Percentiles rank a stretch among this genome's conserved stretches.
Conservation (phyloP, 2,797 vertebrate genomes). For the Catostomus latipinnis region DNA sequence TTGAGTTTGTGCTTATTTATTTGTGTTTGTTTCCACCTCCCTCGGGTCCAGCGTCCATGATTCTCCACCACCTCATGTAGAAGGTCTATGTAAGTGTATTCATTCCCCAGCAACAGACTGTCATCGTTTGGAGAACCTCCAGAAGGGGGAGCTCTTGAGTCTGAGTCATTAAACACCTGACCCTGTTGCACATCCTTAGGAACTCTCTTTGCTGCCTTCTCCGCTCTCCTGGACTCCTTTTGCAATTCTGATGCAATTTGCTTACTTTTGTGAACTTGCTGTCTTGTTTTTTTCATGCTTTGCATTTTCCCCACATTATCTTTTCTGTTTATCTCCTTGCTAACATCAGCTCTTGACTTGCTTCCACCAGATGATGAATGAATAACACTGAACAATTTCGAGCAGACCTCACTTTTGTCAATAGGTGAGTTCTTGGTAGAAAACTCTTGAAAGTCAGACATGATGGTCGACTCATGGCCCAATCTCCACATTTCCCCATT, state of each 20-base stretch:
- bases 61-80: constrained; percentile 84
- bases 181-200: constrained; percentile 13
- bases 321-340: constrained; percentile 2
- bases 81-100: constrained; percentile 76
- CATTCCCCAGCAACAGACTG: constrained; percentile 65
- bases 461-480: neutral
- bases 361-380: constrained; percentile 3
- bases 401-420: constrained; percentile 1
- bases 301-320: neutral
- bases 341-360: neutral
- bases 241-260: neutral
- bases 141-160: constrained; percentile 53
- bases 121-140: constrained; percentile 68
- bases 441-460: neutral
- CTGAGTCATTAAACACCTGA: neutral
- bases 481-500: neutral
- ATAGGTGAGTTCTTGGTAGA: neutral
- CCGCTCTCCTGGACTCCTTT: constrained; percentile 10
- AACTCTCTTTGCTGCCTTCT: neutral
- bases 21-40: constrained; percentile 77
- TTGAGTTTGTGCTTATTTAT: constrained; percentile 63
- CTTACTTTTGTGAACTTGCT: neutral
- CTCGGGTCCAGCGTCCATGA: constrained; percentile 81
- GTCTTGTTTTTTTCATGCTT: neutral
- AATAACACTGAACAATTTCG: constrained; percentile 13